Evolutionary conservation across 2,888 invertebrate genomes (phyloP).

Genomic region (Drosophila ezoana): DNA sequence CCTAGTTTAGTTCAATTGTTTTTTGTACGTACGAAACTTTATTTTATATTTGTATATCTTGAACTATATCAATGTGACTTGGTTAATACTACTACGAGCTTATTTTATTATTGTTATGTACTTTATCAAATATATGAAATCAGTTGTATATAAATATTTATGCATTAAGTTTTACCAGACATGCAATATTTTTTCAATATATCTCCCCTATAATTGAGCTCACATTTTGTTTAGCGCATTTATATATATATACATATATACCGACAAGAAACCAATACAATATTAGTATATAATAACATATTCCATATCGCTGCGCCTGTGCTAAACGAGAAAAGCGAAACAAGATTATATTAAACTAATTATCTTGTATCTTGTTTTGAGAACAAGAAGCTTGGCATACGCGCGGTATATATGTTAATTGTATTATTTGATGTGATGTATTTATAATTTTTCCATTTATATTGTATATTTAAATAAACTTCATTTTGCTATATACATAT

Average conservation of each 20-base stretch:
- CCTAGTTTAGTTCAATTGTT: slow-evolving; percentile 76
- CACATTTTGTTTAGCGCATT: slow-evolving; percentile 72
- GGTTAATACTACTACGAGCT: slow-evolving; percentile 58
- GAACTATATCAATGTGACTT: slow-evolving; percentile 60
- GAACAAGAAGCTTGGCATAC: slow-evolving; percentile 44
- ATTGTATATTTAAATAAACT: slow-evolving; percentile 64
- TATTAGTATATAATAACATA: slow-evolving; percentile 59
- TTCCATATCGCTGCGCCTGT: slow-evolving; percentile 55
- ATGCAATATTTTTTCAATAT: slow-evolving; percentile 60
- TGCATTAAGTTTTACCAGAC: slow-evolving; percentile 51
- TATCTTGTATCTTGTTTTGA: slow-evolving; percentile 44
- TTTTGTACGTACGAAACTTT: slow-evolving; percentile 63
- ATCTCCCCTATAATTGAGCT: slow-evolving; percentile 48
- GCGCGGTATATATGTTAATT: slow-evolving; percentile 65
- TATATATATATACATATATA: slow-evolving; percentile 54
- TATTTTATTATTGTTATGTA: slow-evolving; percentile 71
- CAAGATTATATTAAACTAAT: slow-evolving; percentile 20
- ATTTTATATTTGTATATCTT: slow-evolving; percentile 48
- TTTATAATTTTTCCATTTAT: slow-evolving; percentile 71
- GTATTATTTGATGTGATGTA: slow-evolving; percentile 77
- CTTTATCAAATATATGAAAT: slow-evolving; percentile 65
- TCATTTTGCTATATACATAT: slow-evolving; percentile 56
- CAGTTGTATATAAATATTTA: slow-evolving; percentile 67
- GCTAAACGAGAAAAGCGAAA: slow-evolving; percentile 13
- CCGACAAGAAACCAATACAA: slow-evolving; percentile 51